Percentiles rank a stretch among this genome's conserved stretches.
These are phyloP conservation scores for Dasypus novemcinctus DNA, from an alignment of 2,113 vertebrate species.

Conservation along the genomic window DNA sequence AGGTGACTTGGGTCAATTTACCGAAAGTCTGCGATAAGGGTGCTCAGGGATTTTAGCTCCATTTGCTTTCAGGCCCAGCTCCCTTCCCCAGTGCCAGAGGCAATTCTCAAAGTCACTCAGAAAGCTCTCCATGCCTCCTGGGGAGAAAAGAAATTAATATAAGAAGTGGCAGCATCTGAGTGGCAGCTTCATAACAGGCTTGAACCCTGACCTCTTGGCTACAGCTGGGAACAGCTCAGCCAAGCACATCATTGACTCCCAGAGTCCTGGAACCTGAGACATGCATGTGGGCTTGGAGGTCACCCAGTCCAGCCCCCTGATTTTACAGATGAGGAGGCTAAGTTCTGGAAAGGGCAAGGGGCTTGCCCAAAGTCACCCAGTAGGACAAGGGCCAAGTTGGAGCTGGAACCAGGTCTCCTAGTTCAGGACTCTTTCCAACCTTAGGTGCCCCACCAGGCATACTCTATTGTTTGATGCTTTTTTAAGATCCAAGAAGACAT, in stretches of 20 bases:
- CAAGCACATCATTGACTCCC: slow-evolving; percentile 71
- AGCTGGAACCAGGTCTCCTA: slow-evolving; percentile 40
- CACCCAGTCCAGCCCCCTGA: slow-evolving; percentile 44
- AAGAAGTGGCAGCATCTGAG: slow-evolving; percentile 58
- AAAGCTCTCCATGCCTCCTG: slow-evolving; percentile 37
- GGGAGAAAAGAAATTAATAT: slow-evolving; percentile 68
- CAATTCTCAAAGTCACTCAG: slow-evolving; percentile 44
- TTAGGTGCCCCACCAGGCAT: not conserved
- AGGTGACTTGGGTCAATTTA: not conserved
- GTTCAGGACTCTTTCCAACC: slow-evolving; percentile 24
- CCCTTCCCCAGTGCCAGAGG: not conserved
- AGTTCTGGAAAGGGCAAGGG: slow-evolving; percentile 55
- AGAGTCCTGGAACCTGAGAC: slow-evolving; percentile 52
- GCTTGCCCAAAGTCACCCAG: slow-evolving; percentile 30
- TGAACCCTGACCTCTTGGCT: slow-evolving; percentile 66
- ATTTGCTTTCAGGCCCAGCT: slow-evolving; percentile 34
- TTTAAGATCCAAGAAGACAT: not conserved
- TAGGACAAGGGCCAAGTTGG: not conserved
- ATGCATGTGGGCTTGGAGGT: slow-evolving; percentile 36
- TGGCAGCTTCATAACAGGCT: slow-evolving; percentile 74
- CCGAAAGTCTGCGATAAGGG: not conserved
- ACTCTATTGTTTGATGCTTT: not conserved
- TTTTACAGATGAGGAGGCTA: slow-evolving; percentile 76
- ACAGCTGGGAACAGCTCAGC: slow-evolving; percentile 48
- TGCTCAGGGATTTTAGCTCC: not conserved